Conservation (phyloP, 2,113 vertebrate genomes). For the Pelobates fuscus region DNA sequence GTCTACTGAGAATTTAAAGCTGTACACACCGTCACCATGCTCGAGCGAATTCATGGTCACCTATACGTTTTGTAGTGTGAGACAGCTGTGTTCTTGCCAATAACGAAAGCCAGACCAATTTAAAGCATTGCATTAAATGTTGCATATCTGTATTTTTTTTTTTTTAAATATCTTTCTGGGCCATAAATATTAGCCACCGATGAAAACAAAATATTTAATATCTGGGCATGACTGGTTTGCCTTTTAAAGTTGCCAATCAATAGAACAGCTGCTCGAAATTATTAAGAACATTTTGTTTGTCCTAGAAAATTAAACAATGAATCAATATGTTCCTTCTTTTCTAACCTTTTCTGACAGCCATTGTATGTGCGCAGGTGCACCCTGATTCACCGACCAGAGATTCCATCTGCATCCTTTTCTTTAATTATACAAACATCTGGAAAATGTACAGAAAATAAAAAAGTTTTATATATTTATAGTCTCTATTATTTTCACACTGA, state of each 20-base stretch:
- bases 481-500: not conserved
- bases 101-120: no score
- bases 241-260: not conserved
- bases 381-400: not conserved
- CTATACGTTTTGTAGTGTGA: no score
- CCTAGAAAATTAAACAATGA: not conserved
- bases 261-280: not conserved
- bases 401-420: not conserved
- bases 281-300: not conserved
- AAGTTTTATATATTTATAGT: not conserved
- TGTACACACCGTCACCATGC: no score
- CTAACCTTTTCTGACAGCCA: not conserved
- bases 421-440: not conserved
- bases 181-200: no score
- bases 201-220: no score
- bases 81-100: no score
- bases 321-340: not conserved
- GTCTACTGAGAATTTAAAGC: no score
- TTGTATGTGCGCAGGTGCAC: not conserved
- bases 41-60: no score
- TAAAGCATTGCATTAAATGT: no score
- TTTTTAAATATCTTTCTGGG: no score
- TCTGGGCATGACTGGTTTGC: no score
- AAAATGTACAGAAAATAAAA: not conserved
- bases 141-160: no score